These are phyloP conservation scores for Sciaenops ocellatus DNA, from an alignment of 2,797 vertebrate genomes.

Conservation along the genomic window DNA sequence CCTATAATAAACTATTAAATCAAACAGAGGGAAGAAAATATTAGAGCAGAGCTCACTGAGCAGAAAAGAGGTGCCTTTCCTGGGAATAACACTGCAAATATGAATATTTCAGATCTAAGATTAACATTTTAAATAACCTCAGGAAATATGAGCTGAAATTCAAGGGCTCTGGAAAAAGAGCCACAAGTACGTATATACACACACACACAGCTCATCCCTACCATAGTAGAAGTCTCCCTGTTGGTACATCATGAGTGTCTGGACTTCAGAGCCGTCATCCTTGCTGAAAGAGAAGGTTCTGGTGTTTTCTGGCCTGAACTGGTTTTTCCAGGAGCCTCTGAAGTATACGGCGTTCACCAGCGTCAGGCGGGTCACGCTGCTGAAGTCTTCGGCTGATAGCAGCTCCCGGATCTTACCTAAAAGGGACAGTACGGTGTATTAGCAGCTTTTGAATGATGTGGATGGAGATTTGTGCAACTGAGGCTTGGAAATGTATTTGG, in stretches of 20 bases:
- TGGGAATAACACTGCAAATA: slow-evolving; percentile 45
- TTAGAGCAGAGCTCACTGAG: slow-evolving; percentile 30
- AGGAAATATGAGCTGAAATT: slow-evolving; percentile 50
- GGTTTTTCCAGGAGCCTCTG: slow-evolving; percentile 98
- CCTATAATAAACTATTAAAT: slow-evolving; percentile 31
- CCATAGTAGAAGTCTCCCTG: slow-evolving; percentile 99
- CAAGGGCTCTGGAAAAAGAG: slow-evolving; percentile 28
- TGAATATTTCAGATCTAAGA: slow-evolving; percentile 68
- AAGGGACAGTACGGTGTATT: not conserved
- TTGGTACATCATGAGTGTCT: slow-evolving; percentile 99
- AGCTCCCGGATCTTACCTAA: slow-evolving; percentile 93
- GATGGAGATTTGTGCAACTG: not conserved
- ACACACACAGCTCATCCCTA: slow-evolving; percentile 65
- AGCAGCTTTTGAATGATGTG: slow-evolving; percentile 8
- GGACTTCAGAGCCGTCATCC: slow-evolving; percentile 97
- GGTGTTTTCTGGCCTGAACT: slow-evolving; percentile 97
- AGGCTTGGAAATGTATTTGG: slow-evolving; percentile 4
- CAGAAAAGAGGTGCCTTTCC: slow-evolving; percentile 35
- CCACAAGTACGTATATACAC: slow-evolving; percentile 2
- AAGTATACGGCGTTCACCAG: slow-evolving; percentile 97
- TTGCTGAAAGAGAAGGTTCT: slow-evolving; percentile 98
- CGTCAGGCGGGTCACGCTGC: slow-evolving; percentile 89
- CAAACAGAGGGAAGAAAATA: slow-evolving; percentile 34
- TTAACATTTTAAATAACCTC: slow-evolving; percentile 74
- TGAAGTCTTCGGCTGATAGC: slow-evolving; percentile 93